phyloP scores from a whole-genome alignment of 2,113 vertebrate genomes.

The Eudyptes chrysolophus region DNA sequence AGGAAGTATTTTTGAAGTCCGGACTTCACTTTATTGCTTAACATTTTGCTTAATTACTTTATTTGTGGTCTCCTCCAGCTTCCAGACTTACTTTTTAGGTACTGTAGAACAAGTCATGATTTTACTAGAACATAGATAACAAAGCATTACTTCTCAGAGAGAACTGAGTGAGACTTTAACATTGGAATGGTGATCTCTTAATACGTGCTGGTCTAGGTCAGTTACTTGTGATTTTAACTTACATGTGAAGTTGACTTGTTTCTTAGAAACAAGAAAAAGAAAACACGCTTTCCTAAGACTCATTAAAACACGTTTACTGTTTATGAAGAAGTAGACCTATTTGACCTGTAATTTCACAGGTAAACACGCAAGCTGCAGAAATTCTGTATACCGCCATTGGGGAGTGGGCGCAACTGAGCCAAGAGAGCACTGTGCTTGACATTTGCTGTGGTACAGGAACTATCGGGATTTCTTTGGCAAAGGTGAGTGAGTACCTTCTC shows the following conservation, averaged over 20 bases:
- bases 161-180: background rate
- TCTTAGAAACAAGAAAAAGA: background rate
- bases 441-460: slow-evolving; percentile 96
- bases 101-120: background rate
- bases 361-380: slow-evolving; percentile 92
- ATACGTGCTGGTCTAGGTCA: background rate
- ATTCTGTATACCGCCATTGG: slow-evolving; percentile 87
- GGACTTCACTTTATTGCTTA: background rate
- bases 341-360: slow-evolving; percentile 61
- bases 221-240: background rate
- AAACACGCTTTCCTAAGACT: background rate
- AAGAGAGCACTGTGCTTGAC: slow-evolving; percentile 86
- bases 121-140: background rate
- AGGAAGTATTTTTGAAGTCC: background rate
- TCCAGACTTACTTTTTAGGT: background rate
- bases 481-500: slow-evolving; percentile 63
- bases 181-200: background rate
- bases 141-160: background rate
- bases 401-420: slow-evolving; percentile 88
- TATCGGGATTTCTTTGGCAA: slow-evolving; percentile 94
- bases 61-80: background rate
- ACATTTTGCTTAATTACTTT: background rate
- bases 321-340: background rate
- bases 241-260: background rate
- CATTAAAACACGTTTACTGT: background rate